These are phyloP conservation scores for Pagetopsis macropterus DNA, from an alignment of 2,797 vertebrate genomes.

Conservation along the genomic window DNA sequence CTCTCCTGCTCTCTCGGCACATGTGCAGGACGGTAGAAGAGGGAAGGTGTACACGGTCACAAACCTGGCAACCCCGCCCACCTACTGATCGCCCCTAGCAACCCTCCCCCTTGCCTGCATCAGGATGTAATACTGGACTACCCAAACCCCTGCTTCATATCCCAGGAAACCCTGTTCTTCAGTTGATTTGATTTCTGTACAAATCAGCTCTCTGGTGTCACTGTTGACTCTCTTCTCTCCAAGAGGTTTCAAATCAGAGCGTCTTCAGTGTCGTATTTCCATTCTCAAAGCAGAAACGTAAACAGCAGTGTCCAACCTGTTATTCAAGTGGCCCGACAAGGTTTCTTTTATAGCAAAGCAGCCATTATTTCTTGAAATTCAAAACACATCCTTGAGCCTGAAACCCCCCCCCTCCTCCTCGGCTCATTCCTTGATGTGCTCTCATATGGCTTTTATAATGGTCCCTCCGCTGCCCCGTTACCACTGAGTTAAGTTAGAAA, in stretches of 20 bases:
- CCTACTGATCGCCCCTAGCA: conserved; percentile 34
- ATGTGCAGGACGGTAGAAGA: conserved; percentile 69
- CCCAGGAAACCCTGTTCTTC: conserved; percentile 32
- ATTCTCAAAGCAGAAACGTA: conserved; percentile 5
- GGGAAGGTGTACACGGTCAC: conserved; percentile 62
- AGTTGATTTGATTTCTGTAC: conserved; percentile 60
- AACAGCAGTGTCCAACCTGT: conserved; percentile 19
- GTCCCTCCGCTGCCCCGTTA: conserved; percentile 54
- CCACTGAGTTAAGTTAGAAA: conserved; percentile 48
- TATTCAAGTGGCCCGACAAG: conserved; percentile 13
- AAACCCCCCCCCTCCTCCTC: conserved; percentile 28
- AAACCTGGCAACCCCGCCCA: conserved; percentile 56
- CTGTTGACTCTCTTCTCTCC: conserved; percentile 8
- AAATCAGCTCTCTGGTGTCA: conserved; percentile 42
- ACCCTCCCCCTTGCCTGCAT: conserved; percentile 43
- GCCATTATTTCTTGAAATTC: conserved; percentile 30
- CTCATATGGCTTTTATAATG: conserved; percentile 45
- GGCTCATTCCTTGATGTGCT: conserved; percentile 49
- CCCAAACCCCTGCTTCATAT: conserved; percentile 30
- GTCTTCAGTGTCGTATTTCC: conserved; percentile 20
- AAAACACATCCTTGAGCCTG: conserved; percentile 35
- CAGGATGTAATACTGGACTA: conserved; percentile 60
- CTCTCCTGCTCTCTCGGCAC: conserved; percentile 69
- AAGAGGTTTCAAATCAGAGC: conserved; percentile 26
- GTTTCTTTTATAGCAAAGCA: conserved; percentile 28